Base-by-base conservation (phyloP, 2,113 vertebrate genomes). In the Beaufortia kweichowensis region DNA sequence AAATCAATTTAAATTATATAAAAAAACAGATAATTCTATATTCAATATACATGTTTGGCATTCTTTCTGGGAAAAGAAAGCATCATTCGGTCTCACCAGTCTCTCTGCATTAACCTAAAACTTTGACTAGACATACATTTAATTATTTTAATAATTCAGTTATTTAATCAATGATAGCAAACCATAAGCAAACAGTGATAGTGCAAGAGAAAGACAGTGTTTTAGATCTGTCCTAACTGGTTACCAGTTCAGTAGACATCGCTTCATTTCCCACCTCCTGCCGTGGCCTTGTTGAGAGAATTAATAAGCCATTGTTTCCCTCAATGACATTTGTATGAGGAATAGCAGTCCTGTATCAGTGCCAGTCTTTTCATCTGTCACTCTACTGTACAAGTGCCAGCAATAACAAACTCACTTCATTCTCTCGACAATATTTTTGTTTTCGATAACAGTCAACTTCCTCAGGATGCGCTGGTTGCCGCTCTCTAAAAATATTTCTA, bases 241-340 rank as follows among this genome's bases (percentile, higher is more conserved):
- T 39, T 5, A 9, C 10, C 10, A 39, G 35, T 3, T 4, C 1
- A n/a, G n/a, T n/a, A n/a, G 23, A 55, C 75, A 28, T 62, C 26
- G 31, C 26, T 72, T n/a, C 1, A 6, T 43, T 60, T 69, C 56
- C 46, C 66, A 50, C 48, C 60, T 77, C 63, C 61, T 35, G 23
- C 29, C 15, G 15, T 56, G 48, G 55, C 73, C 48, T 56, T n/a
- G 41, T 43, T 35, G 21, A 62, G 60, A 65, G 50, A 64, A 83
- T 81, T 77, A 83, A 83, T 85, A 72, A 67, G 26, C 55, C 48
- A 80, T 82, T 84, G 82, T 81, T 81, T 12, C 23, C 15, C 39
- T 61, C 46, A 60, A 33, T 77, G 69, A 57, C 24, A 31, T 33
- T 57, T 46, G 23, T 78, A 48, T 60, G 62, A 75, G 46, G 53